Evolutionary conservation across 2,113 vertebrate species (phyloP), one percentile per base, ranked within the genome.

Genomic region (Cottus gobio): DNA sequence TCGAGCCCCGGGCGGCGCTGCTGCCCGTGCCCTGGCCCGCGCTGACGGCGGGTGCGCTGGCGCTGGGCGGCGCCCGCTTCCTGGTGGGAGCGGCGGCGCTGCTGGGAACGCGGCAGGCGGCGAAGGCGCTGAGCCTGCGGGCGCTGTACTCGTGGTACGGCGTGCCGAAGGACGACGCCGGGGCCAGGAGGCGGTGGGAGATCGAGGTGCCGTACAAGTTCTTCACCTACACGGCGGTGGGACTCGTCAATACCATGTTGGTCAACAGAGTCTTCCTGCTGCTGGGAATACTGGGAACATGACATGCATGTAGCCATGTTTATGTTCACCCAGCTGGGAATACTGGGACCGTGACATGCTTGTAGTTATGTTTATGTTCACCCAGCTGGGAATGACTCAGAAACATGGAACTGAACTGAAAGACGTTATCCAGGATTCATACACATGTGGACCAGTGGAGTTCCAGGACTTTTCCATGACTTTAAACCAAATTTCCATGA

Each of bases 151-250:
- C 87, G 0, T 93, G 91, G 90, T 96, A 97, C 90, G 77, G 82
- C 10, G 95, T 96, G 58, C 88, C 94, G 16, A 7, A 83, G 0
- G 22, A 61, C 0, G 95, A 97, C 72, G 26, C 62, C 61, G 75
- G 86, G 3, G 97, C 96, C 70, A 93, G 91, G 54, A 94, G 86
- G 12, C 94, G 95, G 56, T 95, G 94, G 75, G 96, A 98, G 80
- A 97, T 99, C 0, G 98, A 99, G 85, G 98, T 99, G 71, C 97
- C 98, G 0, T 97, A 95, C 16, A 99, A 98, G 86, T 99, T 98
- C 62, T 75, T 92, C 54, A 99, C 98, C 0, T 99, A 99, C 64
- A 91, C 93, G 2, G 86, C 92, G 0, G 93, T 99, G 0, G 98
- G 97, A 85, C 77, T 99, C 75, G 94, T 93, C 1, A 95, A 97